These are phyloP conservation scores for Prunella fulvescens DNA, from an alignment of 2,113 vertebrate genomes.

Conservation along the genomic window DNA sequence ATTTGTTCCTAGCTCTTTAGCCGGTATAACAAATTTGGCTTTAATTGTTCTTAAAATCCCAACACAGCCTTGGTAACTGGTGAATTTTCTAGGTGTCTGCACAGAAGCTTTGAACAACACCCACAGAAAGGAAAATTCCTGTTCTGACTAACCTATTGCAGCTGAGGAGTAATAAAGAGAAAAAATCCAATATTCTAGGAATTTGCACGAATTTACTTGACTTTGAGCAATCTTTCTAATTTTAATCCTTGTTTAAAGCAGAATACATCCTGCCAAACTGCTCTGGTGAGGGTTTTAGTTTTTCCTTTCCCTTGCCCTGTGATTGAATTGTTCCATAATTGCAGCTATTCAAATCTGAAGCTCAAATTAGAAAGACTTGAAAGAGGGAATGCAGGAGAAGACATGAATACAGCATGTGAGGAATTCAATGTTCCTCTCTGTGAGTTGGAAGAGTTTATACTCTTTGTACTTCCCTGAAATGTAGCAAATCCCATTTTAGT, in stretches of 20 bases:
- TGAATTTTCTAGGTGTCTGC: not conserved
- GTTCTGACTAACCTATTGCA: not conserved
- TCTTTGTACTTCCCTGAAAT: not conserved
- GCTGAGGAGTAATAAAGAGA: not conserved
- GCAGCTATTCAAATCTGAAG: not conserved
- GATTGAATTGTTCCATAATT: conserved; percentile 1
- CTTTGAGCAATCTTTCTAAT: not conserved
- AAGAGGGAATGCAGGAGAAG: not conserved
- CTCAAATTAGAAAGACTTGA: not conserved
- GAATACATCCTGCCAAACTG: not conserved
- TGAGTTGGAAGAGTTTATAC: not conserved
- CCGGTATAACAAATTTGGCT: not conserved
- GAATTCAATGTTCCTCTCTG: not conserved
- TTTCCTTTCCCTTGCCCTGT: not conserved
- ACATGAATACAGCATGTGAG: not conserved
- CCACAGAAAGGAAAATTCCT: not conserved
- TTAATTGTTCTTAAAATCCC: not conserved
- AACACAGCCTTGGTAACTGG: not conserved
- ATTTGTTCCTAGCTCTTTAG: not conserved
- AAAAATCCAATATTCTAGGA: not conserved
- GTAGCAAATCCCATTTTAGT: not conserved
- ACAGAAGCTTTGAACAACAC: not conserved
- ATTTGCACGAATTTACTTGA: not conserved
- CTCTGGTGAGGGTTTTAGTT: not conserved
- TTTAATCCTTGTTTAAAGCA: not conserved